A percentile compares a stretch with the other conserved stretches of the same genome.
These are phyloP conservation scores for Tenthredo distinguenda DNA, from an alignment of 2,888 invertebrate species.

Conservation along the genomic window DNA sequence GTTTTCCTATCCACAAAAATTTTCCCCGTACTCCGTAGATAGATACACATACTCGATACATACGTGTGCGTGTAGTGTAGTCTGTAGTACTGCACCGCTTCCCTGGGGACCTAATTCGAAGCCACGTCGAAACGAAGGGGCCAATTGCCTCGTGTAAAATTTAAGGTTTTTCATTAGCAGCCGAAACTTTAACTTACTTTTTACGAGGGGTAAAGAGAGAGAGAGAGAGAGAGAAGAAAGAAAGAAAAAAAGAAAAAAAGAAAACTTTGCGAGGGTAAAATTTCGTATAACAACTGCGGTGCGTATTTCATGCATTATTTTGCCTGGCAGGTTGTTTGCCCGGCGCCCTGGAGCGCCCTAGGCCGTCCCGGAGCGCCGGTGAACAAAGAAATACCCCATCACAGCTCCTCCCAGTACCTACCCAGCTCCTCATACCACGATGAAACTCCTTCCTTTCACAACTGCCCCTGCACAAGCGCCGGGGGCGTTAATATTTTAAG, in stretches of 20 bases:
- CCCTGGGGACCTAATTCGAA: conserved; percentile 32
- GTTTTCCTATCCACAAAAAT: background rate
- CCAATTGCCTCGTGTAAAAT: conserved; percentile 76
- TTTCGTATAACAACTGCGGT: conserved; percentile 71
- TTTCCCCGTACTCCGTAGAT: background rate
- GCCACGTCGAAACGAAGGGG: conserved; percentile 40
- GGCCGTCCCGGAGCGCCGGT: conserved; percentile 57
- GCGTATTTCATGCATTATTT: conserved; percentile 78
- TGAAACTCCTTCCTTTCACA: conserved; percentile 21
- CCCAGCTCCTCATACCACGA: background rate
- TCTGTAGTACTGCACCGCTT: background rate
- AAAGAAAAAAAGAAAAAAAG: conserved; percentile 22
- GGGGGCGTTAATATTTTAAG: conserved; percentile 78
- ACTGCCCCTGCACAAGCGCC: conserved; percentile 72
- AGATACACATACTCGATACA: background rate
- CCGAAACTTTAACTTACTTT: conserved; percentile 48
- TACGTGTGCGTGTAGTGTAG: background rate
- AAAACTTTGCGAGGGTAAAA: conserved; percentile 68
- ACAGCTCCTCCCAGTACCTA: conserved; percentile 31
- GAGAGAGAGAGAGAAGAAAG: conserved; percentile 30
- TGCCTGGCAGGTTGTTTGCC: conserved; percentile 75
- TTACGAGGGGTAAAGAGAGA: conserved; percentile 46
- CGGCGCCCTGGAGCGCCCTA: conserved; percentile 65
- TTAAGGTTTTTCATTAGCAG: conserved; percentile 77
- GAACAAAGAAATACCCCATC: conserved; percentile 71